Evolutionary conservation across 1,140 invertebrate genomes (phyloP), one percentile per base, ranked within the genome.

Genomic region (Zaprionus capensis): DNA sequence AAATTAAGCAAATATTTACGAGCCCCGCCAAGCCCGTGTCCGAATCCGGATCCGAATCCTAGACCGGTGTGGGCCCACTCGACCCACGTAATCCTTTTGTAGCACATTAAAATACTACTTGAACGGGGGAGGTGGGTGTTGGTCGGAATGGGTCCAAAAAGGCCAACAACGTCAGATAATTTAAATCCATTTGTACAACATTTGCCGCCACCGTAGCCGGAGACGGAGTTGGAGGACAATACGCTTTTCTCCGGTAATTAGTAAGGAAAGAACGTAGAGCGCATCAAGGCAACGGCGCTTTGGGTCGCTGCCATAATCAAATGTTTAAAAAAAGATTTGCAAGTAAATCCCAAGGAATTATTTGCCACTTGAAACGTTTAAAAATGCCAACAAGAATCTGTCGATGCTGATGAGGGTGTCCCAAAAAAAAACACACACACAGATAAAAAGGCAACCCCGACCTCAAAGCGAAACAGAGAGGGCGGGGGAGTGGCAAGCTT

Each of bases 11-110:
- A 88, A 88, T 81, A 83, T 64, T 69, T 68, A 66, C 69, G 79
- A 81, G 63, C 78, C 73, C 9, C 31, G 22, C 11, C 28, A 46
- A 46, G 41, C 15, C 22, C 4, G 26, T 17, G 56, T 38, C 12
- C 4, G 5, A n/a, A 26, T 51, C 44, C n/a, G n/a, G 15, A 17
- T 46, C n/a, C n/a, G 34, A 26, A 14, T 6, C 26, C 6, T 6
- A 28, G 44, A 9, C 15, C 20, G 61, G 44, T 55, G 64, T 70
- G 46, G 64, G 59, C 12, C 11, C 36, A 80, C 77, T 66, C 80
- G 85, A 92, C 91, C 91, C 91, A 82, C 80, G 88, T 92, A 92
- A 92, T 92, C 91, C 88, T 80, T 88, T 92, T 92, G 91, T 92
- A 92, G 84, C 83, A 76, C 83, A 87, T 86, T 80, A 91, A 86